A percentile compares a stretch with the other conserved stretches of the same genome.
Conservation (phyloP, 2,888 invertebrate genomes). For the Cheilosia vulpina region DNA sequence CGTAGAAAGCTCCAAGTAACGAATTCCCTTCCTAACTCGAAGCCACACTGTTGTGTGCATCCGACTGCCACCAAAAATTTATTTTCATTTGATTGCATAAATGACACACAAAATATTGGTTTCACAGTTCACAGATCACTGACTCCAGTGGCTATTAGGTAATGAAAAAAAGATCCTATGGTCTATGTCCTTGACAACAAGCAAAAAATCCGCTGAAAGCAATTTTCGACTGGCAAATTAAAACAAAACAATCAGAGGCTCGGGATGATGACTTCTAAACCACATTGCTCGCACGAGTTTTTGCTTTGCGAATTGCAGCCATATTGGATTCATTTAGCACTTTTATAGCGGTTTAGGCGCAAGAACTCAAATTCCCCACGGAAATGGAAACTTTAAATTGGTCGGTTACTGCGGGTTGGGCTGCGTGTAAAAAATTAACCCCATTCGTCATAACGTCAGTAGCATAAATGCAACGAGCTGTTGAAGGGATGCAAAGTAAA, state of each 20-base stretch:
- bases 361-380: constrained; percentile 45
- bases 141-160: constrained; percentile 7
- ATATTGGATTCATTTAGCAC: constrained; percentile 29
- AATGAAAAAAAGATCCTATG: constrained; percentile 35
- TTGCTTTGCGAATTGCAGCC: neutral
- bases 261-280: constrained; percentile 20
- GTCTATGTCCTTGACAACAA: constrained; percentile 20
- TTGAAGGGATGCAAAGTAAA: constrained; percentile 5
- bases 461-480: constrained; percentile 11
- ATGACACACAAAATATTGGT: constrained; percentile 30
- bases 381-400: constrained; percentile 49
- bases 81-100: constrained; percentile 1
- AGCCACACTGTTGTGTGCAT: too few species aligned
- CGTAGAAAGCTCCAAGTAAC: too few species aligned
- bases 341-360: constrained; percentile 3
- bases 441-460: constrained; percentile 44
- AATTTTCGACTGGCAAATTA: constrained; percentile 19
- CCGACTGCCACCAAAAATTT: neutral
- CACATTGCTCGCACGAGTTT: constrained; percentile 23
- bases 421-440: constrained; percentile 41
- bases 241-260: constrained; percentile 17
- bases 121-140: constrained; percentile 3
- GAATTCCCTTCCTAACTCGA: too few species aligned
- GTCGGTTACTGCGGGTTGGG: constrained; percentile 37
- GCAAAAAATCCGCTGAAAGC: neutral